These are phyloP conservation scores for Grus americana DNA, from an alignment of 2,113 vertebrate species.

Conservation along the genomic window DNA sequence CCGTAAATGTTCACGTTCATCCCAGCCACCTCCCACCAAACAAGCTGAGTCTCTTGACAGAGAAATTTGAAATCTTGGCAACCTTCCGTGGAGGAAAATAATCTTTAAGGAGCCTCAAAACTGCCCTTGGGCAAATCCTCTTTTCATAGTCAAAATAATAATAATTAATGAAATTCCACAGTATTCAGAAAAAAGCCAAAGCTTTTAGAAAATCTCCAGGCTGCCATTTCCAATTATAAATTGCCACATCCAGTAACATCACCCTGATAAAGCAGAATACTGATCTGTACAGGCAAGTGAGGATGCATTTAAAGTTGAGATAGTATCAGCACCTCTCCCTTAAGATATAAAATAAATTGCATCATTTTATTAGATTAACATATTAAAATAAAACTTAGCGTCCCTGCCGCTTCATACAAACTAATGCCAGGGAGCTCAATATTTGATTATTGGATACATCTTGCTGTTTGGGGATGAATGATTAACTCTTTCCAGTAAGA, in stretches of 20 bases:
- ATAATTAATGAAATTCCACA: constrained; percentile 72
- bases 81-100: constrained; percentile 39
- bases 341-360: constrained; percentile 10
- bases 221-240: constrained; percentile 59
- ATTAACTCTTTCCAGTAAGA: neutral
- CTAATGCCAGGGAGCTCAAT: neutral
- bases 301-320: constrained; percentile 26
- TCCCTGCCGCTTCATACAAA: neutral
- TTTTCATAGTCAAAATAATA: constrained; percentile 77
- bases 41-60: constrained; percentile 49
- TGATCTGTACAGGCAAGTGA: constrained; percentile 32
- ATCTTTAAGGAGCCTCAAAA: constrained; percentile 63
- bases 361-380: constrained; percentile 23
- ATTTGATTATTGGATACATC: neutral
- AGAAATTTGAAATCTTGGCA: constrained; percentile 68
- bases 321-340: constrained; percentile 35
- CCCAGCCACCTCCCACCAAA: constrained; percentile 50
- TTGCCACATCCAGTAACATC: constrained; percentile 48
- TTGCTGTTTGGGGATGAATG: neutral
- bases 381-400: neutral
- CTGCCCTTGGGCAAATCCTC: constrained; percentile 75
- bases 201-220: constrained; percentile 48
- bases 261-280: neutral
- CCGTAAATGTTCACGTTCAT: neutral
- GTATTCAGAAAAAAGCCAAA: constrained; percentile 50